These are phyloP conservation scores for Cerceris ruficornis DNA, from an alignment of 2,888 invertebrate genomes.

Conservation along the genomic window DNA sequence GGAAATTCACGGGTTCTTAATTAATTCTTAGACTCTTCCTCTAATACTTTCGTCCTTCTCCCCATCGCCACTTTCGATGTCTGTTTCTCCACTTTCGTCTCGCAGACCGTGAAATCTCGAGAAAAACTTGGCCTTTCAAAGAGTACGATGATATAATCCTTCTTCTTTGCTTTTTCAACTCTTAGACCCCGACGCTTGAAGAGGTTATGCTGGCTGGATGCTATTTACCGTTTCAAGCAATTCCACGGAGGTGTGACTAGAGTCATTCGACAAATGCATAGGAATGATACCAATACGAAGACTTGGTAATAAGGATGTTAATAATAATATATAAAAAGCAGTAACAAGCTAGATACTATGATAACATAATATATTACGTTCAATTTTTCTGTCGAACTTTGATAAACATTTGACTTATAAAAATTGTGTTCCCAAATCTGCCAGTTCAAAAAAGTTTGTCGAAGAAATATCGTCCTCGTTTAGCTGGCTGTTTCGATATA, in stretches of 20 bases:
- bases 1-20: constrained; percentile 73
- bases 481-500: too few relatives aligned
- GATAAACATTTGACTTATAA: too few relatives aligned
- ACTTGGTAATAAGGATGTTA: neutral
- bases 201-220: constrained; percentile 1
- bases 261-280: neutral
- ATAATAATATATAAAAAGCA: neutral
- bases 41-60: neutral
- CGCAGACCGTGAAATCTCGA: constrained; percentile 42
- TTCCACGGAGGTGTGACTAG: constrained; percentile 4
- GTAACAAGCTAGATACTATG: neutral
- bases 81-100: constrained; percentile 20
- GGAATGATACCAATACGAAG: neutral
- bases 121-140: constrained; percentile 31
- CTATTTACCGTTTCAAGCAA: constrained; percentile 8
- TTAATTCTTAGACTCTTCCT: constrained; percentile 67
- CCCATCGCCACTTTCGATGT: constrained; percentile 2
- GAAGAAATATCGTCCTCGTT: too few relatives aligned
- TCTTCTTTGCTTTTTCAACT: neutral
- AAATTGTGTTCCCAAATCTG: too few relatives aligned
- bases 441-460: too few relatives aligned
- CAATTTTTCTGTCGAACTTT: too few relatives aligned
- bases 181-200: constrained; percentile 16
- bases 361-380: too few relatives aligned
- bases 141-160: neutral